Evolutionary conservation across 2,888 invertebrate species (phyloP).

Genomic region (Drosophila fungiperda): DNA sequence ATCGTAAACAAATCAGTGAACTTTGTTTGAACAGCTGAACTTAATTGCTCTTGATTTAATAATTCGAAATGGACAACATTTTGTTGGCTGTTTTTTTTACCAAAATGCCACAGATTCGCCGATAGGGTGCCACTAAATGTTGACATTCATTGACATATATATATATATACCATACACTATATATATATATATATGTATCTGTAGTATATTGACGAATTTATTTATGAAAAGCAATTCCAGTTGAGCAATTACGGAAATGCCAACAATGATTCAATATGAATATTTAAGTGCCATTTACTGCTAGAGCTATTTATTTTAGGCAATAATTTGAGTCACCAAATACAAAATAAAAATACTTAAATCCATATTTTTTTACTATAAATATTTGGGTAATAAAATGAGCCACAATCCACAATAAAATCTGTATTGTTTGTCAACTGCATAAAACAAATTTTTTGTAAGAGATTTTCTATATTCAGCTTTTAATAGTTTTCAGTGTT

Average conservation of each 20-base stretch:
- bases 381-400: too few species aligned
- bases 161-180: neutral
- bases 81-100: neutral
- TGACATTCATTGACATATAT: conserved; percentile 10
- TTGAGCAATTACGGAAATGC: neutral
- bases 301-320: too few species aligned
- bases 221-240: neutral
- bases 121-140: neutral
- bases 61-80: conserved; percentile 15
- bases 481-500: too few species aligned
- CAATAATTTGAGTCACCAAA: neutral
- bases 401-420: too few species aligned
- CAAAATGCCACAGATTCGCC: conserved; percentile 1
- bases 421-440: too few species aligned
- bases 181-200: neutral
- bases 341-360: neutral
- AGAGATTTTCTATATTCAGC: too few species aligned
- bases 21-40: conserved; percentile 46
- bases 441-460: too few species aligned
- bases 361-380: too few species aligned
- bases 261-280: neutral
- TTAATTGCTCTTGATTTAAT: conserved; percentile 44
- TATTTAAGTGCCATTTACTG: neutral
- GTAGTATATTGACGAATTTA: neutral
- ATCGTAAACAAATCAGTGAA: conserved; percentile 48